Evolutionary conservation across 2,797 vertebrate species (phyloP).

Genomic region (Peromyscus melanophrys): DNA sequence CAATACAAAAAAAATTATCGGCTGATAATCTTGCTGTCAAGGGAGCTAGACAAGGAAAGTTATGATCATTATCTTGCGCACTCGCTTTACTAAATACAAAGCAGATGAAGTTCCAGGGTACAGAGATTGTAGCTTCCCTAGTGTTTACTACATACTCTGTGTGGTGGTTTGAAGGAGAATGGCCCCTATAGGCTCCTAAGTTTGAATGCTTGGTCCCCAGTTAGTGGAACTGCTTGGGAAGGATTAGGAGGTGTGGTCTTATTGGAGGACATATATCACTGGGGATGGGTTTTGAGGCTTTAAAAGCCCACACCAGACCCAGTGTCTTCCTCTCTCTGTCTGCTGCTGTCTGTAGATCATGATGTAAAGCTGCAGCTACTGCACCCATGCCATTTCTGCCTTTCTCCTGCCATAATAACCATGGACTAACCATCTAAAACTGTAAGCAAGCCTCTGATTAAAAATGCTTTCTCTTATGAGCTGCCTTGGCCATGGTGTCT

Average conservation of each 20-base stretch:
- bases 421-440: not conserved
- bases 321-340: not conserved
- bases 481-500: not conserved
- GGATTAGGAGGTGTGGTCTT: not conserved
- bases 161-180: no score
- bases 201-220: not conserved
- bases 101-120: not conserved
- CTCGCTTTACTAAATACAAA: not conserved
- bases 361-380: not conserved
- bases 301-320: not conserved
- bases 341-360: not conserved
- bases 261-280: no score
- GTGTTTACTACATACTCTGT: not conserved
- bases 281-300: not conserved
- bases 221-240: not conserved
- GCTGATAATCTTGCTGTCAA: not conserved
- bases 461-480: not conserved
- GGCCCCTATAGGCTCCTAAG: not conserved
- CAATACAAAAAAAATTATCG: not conserved
- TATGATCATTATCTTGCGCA: not conserved
- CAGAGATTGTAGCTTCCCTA: not conserved
- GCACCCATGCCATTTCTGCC: not conserved
- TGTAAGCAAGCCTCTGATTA: not conserved
- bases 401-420: not conserved
- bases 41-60: not conserved